A percentile compares a stretch with the other conserved stretches of the same genome.
phyloP scores from a whole-genome alignment of 23 tunicate genomes.

The Clavelina lepadiformis region DNA sequence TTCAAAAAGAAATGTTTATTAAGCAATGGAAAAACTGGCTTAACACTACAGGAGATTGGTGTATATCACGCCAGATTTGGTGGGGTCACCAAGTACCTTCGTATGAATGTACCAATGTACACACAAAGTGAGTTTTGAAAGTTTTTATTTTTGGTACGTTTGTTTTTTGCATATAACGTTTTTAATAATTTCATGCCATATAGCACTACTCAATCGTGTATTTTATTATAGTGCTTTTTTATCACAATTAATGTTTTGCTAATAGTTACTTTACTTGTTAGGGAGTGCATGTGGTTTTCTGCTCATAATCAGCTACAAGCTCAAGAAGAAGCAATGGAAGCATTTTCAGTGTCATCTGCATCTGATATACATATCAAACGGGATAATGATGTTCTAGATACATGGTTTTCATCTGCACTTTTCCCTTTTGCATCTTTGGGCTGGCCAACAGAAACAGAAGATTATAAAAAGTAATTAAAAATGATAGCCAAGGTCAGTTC shows the following conservation, averaged over 20 bases:
- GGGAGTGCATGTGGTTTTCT: conserved; percentile 49
- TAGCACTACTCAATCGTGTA: too few species aligned
- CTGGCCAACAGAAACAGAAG: conserved; percentile 62
- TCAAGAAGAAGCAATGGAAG: conserved; percentile 11
- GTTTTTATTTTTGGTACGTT: too few species aligned
- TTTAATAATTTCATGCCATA: too few species aligned
- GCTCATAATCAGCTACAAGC: conserved; percentile 40
- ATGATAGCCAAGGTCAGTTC: not conserved
- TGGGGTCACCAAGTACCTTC: conserved; percentile 94
- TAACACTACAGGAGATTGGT: conserved; percentile 44
- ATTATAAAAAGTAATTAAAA: conserved; percentile 44
- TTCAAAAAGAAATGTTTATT: conserved; percentile 24
- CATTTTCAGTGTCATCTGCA: not conserved
- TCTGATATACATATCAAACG: conserved; percentile 6
- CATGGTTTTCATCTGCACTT: conserved; percentile 92
- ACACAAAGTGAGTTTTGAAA: conserved; percentile 41
- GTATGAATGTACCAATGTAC: conserved; percentile 22
- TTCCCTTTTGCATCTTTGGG: conserved; percentile 94
- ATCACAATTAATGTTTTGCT: too few species aligned
- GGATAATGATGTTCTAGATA: conserved; percentile 78
- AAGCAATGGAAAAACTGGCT: conserved; percentile 58
- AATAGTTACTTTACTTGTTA: not conserved
- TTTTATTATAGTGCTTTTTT: too few species aligned
- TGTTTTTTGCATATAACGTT: too few species aligned
- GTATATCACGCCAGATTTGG: conserved; percentile 72